Evolutionary conservation across 2,797 vertebrate species (phyloP).

Genomic region (Picus viridis): DNA sequence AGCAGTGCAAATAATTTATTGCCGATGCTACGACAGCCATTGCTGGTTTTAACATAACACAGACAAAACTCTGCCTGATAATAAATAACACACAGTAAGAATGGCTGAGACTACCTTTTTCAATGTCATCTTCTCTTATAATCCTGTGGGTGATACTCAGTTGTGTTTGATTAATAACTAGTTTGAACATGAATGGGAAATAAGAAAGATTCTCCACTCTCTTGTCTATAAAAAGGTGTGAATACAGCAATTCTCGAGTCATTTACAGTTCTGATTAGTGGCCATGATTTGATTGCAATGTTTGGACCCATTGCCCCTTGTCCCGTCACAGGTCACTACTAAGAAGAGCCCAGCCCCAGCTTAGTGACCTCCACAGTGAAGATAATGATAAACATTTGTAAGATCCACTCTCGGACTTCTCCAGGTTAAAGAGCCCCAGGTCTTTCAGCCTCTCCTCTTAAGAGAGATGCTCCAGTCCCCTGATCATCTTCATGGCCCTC

Average conservation of each 20-base stretch:
- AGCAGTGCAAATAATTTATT: neutral
- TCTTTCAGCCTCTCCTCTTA: too few relatives aligned
- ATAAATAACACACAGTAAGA: neutral
- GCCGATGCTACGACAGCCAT: neutral
- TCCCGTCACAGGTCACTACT: too few relatives aligned
- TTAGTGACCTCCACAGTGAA: too few relatives aligned
- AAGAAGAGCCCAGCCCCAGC: too few relatives aligned
- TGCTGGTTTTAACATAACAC: neutral
- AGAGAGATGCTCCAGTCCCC: too few relatives aligned
- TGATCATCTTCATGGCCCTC: too few relatives aligned
- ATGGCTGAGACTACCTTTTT: neutral
- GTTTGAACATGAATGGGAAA: slow-evolving; percentile 11
- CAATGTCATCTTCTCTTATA: neutral
- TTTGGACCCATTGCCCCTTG: too few relatives aligned
- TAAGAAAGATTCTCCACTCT: neutral
- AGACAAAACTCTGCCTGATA: neutral
- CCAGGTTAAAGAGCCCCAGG: too few relatives aligned
- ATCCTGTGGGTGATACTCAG: neutral
- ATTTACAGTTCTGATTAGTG: neutral
- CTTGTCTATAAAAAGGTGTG: neutral
- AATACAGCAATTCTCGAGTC: neutral
- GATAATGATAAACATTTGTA: too few relatives aligned
- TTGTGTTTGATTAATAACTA: neutral
- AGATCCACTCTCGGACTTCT: too few relatives aligned
- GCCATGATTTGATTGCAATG: neutral